Conservation (phyloP, 2,797 vertebrate genomes). For the Psittacula echo region DNA sequence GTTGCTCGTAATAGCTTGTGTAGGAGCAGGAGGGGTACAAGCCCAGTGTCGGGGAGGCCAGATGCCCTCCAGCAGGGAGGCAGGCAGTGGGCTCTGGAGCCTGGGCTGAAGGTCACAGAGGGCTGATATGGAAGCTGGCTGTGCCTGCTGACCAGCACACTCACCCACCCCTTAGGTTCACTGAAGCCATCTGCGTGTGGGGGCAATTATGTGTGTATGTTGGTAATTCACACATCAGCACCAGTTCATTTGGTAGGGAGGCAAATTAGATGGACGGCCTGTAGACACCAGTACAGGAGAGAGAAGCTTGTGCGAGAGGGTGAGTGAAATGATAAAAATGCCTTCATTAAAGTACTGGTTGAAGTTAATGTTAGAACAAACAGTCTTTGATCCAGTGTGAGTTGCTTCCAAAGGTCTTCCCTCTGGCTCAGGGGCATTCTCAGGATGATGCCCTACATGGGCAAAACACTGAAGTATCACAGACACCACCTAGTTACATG, state of each 20-base stretch:
- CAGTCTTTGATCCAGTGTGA: background rate
- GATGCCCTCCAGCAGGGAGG: background rate
- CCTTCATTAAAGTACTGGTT: background rate
- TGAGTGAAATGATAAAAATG: background rate
- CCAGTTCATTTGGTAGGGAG: background rate
- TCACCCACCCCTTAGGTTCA: background rate
- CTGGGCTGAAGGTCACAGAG: background rate
- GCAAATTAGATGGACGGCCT: background rate
- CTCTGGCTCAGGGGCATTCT: background rate
- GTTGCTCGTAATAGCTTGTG: accelerated
- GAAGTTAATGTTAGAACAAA: background rate
- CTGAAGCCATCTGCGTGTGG: background rate
- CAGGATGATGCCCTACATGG: background rate
- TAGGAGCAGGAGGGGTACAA: background rate
- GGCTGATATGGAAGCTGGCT: background rate
- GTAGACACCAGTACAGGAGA: background rate
- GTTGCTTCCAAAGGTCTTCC: background rate
- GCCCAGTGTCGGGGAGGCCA: accelerated
- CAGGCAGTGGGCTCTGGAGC: background rate
- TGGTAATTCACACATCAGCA: background rate
- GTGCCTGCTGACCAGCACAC: background rate
- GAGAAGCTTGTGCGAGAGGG: background rate
- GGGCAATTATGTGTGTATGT: background rate
- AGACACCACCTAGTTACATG: background rate
- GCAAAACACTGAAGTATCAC: background rate